Conservation (phyloP, 2,113 vertebrate species). For the Boleophthalmus pectinirostris region DNA sequence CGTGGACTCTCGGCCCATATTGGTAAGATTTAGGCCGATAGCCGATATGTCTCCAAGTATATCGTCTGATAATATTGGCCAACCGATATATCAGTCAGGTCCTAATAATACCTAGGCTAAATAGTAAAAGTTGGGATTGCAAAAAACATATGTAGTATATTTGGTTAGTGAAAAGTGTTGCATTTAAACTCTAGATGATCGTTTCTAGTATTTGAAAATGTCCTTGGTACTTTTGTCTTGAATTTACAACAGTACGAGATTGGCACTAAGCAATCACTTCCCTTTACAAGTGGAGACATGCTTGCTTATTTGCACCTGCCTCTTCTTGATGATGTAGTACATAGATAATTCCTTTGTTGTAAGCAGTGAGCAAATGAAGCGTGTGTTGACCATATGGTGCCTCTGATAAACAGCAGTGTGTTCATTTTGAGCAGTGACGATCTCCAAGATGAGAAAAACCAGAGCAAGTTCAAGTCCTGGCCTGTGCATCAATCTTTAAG, state of each 20-base stretch:
- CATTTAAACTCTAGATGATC: too few relatives aligned
- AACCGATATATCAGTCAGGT: too few relatives aligned
- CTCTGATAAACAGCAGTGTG: background rate
- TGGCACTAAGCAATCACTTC: background rate
- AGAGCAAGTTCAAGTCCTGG: slow-evolving; percentile 35
- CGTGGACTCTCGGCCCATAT: too few relatives aligned
- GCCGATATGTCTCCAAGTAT: too few relatives aligned
- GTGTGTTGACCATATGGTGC: background rate
- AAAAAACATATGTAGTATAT: too few relatives aligned
- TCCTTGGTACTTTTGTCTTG: background rate
- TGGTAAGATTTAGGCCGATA: too few relatives aligned
- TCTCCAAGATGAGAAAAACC: slow-evolving; percentile 12
- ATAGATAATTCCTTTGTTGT: background rate
- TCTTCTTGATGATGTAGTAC: background rate
- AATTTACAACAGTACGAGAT: background rate
- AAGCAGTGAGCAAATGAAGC: background rate
- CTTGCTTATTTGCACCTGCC: background rate
- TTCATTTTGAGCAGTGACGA: background rate
- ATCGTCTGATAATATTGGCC: too few relatives aligned
- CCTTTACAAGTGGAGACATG: background rate
- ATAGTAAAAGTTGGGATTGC: too few relatives aligned
- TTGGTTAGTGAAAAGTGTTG: too few relatives aligned
- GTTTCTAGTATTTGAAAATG: too few relatives aligned
- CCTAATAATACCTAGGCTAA: too few relatives aligned
- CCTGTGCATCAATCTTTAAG: slow-evolving; percentile 53